Conservation (phyloP, 2,113 vertebrate genomes). For the Rhombomys opimus region DNA sequence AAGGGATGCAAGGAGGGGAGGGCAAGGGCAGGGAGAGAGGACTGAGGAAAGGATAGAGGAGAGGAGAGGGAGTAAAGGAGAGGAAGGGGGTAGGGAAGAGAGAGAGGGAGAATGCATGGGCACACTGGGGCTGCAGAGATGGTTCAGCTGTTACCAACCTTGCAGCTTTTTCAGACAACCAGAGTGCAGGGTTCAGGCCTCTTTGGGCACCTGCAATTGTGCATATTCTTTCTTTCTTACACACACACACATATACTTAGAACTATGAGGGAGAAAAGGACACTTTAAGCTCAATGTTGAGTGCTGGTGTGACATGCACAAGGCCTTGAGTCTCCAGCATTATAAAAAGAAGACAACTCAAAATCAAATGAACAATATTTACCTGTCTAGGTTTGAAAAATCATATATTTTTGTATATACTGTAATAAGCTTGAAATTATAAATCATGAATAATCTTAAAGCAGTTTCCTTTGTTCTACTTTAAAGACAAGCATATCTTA, state of each 20-base stretch:
- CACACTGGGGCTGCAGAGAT: not conserved
- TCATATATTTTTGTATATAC: slow-evolving; percentile 35
- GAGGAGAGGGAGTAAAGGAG: too few relatives aligned
- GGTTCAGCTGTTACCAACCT: not conserved
- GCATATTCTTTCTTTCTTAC: not conserved
- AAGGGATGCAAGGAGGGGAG: not conserved
- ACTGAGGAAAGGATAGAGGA: not conserved
- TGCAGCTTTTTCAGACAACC: not conserved
- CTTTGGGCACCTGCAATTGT: not conserved
- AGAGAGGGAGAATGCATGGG: not conserved
- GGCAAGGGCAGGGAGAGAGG: not conserved
- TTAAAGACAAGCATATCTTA: not conserved
- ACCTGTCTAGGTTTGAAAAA: slow-evolving; percentile 50
- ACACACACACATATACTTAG: not conserved
- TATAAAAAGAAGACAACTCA: not conserved
- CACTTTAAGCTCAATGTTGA: not conserved
- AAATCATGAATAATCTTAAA: slow-evolving; percentile 16
- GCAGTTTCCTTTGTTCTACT: not conserved
- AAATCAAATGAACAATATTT: slow-evolving; percentile 42
- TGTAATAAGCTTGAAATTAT: slow-evolving; percentile 57
- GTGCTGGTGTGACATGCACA: not conserved
- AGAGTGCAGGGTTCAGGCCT: too few relatives aligned
- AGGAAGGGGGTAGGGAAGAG: not conserved
- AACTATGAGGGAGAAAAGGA: not conserved
- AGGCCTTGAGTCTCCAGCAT: too few relatives aligned